Base-by-base conservation (phyloP, 2,113 vertebrate genomes). In the Peromyscus leucopus region DNA sequence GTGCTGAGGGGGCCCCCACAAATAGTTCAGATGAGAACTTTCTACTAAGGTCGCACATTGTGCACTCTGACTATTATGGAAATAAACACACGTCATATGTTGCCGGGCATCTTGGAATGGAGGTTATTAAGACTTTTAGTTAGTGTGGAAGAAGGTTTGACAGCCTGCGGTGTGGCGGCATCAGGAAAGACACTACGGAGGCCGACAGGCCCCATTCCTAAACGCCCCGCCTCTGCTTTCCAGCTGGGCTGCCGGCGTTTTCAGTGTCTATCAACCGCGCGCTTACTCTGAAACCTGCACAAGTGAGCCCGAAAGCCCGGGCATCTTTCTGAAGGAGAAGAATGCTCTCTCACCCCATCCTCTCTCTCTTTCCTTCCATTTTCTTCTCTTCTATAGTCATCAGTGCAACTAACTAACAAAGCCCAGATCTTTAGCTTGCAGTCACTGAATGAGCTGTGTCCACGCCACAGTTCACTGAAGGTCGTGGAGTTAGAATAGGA, bases 311-410 rank as follows among this genome's bases (percentile, higher is more conserved):
- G 36, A 83, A 55, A 26, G 22, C 4, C 67, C 80, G 90, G 65
- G 51, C 16, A 46, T 39, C 28, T 63, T 57, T 79, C 94, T 63
- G 36, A 94, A 59, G 83, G 42, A 91, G 93, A 63, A 33, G 33
- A 63, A 22, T 42, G 42, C 2, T 65, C 65, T 63, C 55, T 89
- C 31, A 24, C 1, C 5, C 28, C 15, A 39, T 33, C 55, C 19
- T 79, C 61, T 67, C 61, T 67, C 90, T 93, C 22, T 28, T 93
- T 86, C 55, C 85, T 87, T 69, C 76, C 3, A 3, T 9, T 51
- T 91, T 85, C 75, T 91, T 91, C 65, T 71, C 42, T 93, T 57
- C 76, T 57, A 26, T 79, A 46, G 72, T 79, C 57, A 86, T 83
- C 48, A n/a, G 28, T 46, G 33, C 48, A 67, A 78, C 78, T 51